Evolutionary conservation across 2,113 vertebrate genomes (phyloP).

Genomic region (Halichoerus grypus): DNA sequence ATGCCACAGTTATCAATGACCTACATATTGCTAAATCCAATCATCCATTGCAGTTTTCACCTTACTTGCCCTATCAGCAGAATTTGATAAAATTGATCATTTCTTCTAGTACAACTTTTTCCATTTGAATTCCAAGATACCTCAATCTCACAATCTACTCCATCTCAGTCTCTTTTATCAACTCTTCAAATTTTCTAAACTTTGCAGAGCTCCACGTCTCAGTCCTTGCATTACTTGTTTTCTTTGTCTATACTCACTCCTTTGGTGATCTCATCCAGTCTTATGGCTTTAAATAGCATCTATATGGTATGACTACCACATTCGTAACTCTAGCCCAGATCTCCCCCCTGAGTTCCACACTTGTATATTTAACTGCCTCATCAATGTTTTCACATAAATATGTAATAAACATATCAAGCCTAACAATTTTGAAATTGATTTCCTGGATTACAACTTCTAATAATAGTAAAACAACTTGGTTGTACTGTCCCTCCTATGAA

Average conservation of each 20-base stretch:
- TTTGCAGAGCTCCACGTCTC: not conserved
- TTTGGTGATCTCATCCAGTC: not conserved
- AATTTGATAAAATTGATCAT: conserved; percentile 51
- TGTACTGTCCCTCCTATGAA: not conserved
- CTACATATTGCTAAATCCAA: not conserved
- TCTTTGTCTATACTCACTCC: not conserved
- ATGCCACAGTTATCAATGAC: not conserved
- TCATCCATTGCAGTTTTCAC: conserved; percentile 10
- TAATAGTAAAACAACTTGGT: not conserved
- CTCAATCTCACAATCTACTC: not conserved
- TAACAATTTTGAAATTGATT: conserved; percentile 9
- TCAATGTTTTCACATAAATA: not conserved
- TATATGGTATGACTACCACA: not conserved
- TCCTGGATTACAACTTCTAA: not conserved
- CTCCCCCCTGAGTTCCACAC: not conserved
- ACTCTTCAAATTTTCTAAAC: not conserved
- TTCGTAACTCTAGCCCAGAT: not conserved
- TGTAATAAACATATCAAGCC: not conserved
- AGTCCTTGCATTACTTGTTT: not conserved
- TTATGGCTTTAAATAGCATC: not conserved
- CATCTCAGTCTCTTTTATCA: not conserved
- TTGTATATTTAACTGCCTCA: not conserved
- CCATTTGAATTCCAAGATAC: not conserved
- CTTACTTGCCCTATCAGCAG: conserved; percentile 60
- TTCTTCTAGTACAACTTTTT: not conserved